Conservation (phyloP, 2,113 vertebrate species). For the Syngnathus floridae region DNA sequence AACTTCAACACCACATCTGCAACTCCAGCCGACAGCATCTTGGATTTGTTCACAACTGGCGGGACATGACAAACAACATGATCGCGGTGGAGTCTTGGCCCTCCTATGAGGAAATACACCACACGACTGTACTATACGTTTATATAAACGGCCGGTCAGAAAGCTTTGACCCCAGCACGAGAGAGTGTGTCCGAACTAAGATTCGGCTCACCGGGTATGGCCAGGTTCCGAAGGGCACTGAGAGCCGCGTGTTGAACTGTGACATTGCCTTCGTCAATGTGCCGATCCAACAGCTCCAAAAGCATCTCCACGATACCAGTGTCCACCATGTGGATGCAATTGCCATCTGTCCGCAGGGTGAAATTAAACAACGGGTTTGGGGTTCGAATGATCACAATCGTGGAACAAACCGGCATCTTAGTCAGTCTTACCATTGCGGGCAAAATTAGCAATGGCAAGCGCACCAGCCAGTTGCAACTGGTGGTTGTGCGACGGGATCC, state of each 20-base stretch:
- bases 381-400: too few species aligned
- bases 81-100: background rate
- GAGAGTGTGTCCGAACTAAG: background rate
- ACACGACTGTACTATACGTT: too few species aligned
- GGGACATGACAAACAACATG: background rate
- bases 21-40: conserved; percentile 93
- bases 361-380: background rate
- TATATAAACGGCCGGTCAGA: too few species aligned
- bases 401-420: background rate
- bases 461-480: conserved; percentile 96
- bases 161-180: too few species aligned
- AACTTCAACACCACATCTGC: conserved; percentile 92
- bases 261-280: conserved; percentile 92
- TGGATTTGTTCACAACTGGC: conserved; percentile 94
- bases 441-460: conserved; percentile 95
- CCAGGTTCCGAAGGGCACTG: conserved; percentile 91
- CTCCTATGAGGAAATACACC: background rate
- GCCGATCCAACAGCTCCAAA: conserved; percentile 87
- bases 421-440: conserved; percentile 85
- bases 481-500: conserved; percentile 94
- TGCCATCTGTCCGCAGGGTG: conserved; percentile 75
- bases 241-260: conserved; percentile 94
- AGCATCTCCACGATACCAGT: conserved; percentile 92
- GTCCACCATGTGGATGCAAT: conserved; percentile 99
- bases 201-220: conserved; percentile 83